phyloP scores from a whole-genome alignment of 1,140 invertebrate species.

The Drosophila aff. region DNA sequence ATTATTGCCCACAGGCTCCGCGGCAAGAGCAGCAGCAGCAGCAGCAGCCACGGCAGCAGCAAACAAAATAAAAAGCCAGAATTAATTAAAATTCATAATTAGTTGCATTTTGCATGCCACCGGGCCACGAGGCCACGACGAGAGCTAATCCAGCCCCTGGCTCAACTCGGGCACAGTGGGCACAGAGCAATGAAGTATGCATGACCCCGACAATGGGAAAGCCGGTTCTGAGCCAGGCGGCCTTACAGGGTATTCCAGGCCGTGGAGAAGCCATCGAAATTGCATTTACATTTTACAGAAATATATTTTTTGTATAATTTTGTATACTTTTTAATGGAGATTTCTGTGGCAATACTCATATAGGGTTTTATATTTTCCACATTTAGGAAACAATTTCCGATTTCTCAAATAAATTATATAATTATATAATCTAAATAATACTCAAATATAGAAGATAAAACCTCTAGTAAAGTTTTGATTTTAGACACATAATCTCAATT shows the following conservation, averaged over 20 bases:
- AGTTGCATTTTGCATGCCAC: conserved; percentile 60
- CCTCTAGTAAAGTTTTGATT: not conserved
- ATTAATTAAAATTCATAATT: conserved; percentile 77
- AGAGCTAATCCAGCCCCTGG: conserved; percentile 45
- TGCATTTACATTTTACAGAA: not conserved
- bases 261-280: not conserved
- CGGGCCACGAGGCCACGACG: conserved; percentile 55
- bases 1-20: conserved; percentile 36
- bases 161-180: conserved; percentile 15
- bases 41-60: conserved; percentile 12
- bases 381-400: too few relatives aligned
- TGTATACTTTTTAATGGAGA: not conserved
- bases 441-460: not conserved
- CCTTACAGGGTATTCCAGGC: not conserved
- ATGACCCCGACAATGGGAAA: not conserved
- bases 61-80: conserved; percentile 62
- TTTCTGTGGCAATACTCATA: not conserved
- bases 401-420: not conserved
- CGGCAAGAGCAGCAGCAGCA: not conserved
- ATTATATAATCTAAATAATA: not conserved
- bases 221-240: not conserved
- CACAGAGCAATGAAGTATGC: not conserved
- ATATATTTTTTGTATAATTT: not conserved
- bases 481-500: not conserved
- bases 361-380: not conserved